Evolutionary conservation across 2,113 vertebrate species (phyloP).

Genomic region (Neopipo cinnamomea): DNA sequence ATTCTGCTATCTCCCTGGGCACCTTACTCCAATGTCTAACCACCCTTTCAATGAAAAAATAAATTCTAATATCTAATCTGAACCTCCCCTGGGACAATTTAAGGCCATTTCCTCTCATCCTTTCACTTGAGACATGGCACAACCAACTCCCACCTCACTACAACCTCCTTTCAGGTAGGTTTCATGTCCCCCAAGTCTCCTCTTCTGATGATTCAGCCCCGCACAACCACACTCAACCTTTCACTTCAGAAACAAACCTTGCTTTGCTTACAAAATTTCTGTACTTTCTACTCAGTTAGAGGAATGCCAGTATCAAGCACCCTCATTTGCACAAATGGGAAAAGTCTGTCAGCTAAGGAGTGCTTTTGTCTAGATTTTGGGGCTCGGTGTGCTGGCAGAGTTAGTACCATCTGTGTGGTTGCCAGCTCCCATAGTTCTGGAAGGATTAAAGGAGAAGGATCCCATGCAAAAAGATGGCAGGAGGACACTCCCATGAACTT

Average conservation of each 20-base stretch:
- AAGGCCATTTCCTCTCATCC: background rate
- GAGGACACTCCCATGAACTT: background rate
- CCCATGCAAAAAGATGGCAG: background rate
- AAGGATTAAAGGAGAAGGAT: background rate
- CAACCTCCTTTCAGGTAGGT: background rate
- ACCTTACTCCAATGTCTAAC: background rate
- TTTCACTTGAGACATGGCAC: background rate
- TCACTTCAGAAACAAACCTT: background rate
- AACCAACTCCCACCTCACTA: background rate
- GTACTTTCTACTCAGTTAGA: background rate
- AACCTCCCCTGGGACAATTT: background rate
- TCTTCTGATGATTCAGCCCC: background rate
- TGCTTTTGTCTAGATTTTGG: background rate
- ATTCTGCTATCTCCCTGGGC: background rate
- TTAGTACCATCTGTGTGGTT: background rate
- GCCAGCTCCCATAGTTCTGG: background rate
- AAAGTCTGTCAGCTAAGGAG: background rate
- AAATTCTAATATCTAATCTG: background rate
- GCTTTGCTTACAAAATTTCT: background rate
- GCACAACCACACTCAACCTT: background rate
- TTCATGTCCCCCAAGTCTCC: background rate
- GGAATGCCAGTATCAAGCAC: background rate
- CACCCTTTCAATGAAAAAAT: background rate
- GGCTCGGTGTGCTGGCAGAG: background rate
- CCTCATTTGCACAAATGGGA: background rate